phyloP scores from a whole-genome alignment of 2,113 vertebrate genomes.

The Oplegnathus fasciatus region DNA sequence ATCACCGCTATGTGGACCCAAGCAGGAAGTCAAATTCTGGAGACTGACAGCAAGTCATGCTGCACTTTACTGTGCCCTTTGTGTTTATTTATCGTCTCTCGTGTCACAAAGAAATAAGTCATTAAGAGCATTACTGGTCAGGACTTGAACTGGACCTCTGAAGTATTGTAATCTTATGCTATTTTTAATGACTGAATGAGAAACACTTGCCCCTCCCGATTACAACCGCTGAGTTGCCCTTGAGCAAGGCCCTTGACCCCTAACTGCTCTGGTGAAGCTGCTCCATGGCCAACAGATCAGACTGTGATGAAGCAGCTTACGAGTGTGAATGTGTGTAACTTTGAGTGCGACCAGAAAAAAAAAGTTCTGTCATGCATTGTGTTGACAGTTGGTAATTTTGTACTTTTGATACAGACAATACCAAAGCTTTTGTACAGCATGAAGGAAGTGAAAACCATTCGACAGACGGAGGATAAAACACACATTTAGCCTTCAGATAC shows the following conservation, averaged over 20 bases:
- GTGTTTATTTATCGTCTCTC: neutral
- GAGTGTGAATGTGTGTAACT: neutral
- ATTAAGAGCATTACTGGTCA: neutral
- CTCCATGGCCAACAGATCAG: neutral
- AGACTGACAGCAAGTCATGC: neutral
- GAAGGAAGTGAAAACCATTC: neutral
- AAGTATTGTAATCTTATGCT: neutral
- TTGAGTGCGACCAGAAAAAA: neutral
- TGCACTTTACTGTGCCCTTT: neutral
- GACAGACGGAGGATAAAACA: slow-evolving; percentile 23
- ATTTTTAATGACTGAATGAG: neutral
- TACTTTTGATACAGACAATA: neutral
- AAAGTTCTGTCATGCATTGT: neutral
- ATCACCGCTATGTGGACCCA: neutral
- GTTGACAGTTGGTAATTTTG: neutral
- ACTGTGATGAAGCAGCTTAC: no score
- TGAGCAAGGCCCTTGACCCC: neutral
- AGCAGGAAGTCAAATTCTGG: neutral
- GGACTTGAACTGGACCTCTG: neutral
- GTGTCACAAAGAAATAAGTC: neutral
- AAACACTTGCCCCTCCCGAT: neutral
- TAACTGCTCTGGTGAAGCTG: neutral
- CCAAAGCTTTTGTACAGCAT: neutral
- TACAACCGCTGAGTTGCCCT: neutral
- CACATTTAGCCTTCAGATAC: neutral